Evolutionary conservation across 2,797 vertebrate species (phyloP), one percentile per base, ranked within the genome.

Genomic region (Danio tinwini): DNA sequence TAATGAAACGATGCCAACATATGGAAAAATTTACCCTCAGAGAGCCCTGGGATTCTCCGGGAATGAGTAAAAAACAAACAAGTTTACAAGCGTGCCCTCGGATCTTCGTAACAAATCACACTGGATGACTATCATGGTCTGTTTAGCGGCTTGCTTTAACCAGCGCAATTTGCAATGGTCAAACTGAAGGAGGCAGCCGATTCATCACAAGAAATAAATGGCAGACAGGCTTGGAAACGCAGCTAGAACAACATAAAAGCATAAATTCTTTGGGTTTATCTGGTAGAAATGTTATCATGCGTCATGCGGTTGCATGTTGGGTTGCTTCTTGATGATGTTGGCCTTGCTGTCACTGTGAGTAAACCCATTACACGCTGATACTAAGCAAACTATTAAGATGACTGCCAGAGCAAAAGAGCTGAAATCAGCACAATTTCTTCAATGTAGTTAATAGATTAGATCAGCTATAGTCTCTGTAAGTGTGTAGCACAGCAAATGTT

Each of bases 61-160:
- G 16, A 75, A 75, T 40, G 10, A 74, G 45, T 29, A 42, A 42
- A 75, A 64, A 44, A 29, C 50, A 64, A 75, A 75, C 59, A 64
- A 17, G 16, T 75, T 75, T 7, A 75, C 59, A 19, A 53, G 16
- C n/a, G 13, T 61, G 29, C 7, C 29, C 29, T n/a, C 52, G 2
- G 39, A 55, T 64, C 49, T 75, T 19, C 1, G n/a, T 42, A 42
- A 75, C n/a, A 64, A 64, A 42, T 63, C n/a, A 75, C 29, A 63
- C 58, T 19, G 17, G 5, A 62, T 14, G 11, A 17, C 37, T 16
- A 9, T 16, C 13, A 42, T 13, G 9, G 12, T 42, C 44, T 61
- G 0, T 74, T 40, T 39, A 49, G 44, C 17, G 21, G 16, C 59
- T 50, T 62, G 29, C 52, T 63, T 50, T 49, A 19, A 70, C 16